Conservation (phyloP, 2,888 invertebrate genomes). For the Serripes groenlandicus region DNA sequence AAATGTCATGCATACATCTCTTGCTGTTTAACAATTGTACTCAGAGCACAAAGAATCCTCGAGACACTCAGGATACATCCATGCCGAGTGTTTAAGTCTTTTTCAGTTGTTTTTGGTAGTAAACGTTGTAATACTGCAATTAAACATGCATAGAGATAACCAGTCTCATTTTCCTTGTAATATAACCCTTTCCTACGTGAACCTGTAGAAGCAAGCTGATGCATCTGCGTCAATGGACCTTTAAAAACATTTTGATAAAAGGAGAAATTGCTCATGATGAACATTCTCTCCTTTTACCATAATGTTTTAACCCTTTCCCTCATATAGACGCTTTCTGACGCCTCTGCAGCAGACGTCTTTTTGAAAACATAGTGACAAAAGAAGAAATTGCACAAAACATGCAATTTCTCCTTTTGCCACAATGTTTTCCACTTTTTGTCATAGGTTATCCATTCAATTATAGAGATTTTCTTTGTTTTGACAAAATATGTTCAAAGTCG, state of each 20-base stretch:
- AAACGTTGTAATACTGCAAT: neutral
- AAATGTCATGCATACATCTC: neutral
- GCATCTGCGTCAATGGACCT: too few species aligned
- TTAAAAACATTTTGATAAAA: neutral
- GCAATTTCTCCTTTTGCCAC: neutral
- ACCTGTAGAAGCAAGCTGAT: too few species aligned
- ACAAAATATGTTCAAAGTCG: neutral
- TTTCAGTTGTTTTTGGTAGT: neutral
- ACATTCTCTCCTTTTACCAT: neutral
- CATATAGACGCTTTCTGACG: neutral
- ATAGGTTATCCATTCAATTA: too few species aligned
- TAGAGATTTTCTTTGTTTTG: too few species aligned
- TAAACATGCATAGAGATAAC: too few species aligned
- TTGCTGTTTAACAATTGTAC: neutral
- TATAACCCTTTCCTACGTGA: too few species aligned
- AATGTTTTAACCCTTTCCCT: neutral
- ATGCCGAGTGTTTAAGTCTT: neutral
- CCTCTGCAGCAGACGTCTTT: neutral
- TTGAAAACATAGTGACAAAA: neutral
- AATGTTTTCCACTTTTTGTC: neutral
- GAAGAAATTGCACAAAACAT: neutral
- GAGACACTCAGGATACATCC: neutral
- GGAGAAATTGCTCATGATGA: neutral
- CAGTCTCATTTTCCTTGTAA: too few species aligned
- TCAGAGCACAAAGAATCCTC: neutral